Evolutionary conservation across 2,888 invertebrate genomes (phyloP).

Genomic region (Tetragnatha montana): DNA sequence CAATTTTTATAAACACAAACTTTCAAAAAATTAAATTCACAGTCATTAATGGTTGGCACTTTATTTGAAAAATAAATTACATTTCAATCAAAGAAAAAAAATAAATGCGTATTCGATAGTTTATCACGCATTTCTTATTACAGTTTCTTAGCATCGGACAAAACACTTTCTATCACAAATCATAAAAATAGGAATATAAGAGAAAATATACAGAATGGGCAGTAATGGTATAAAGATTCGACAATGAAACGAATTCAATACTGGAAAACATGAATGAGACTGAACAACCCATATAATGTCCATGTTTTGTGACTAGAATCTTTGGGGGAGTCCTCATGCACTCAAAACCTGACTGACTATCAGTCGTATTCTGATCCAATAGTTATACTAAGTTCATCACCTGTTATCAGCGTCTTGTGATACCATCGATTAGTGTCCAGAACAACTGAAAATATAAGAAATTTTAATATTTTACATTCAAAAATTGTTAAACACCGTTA

Average conservation of each 20-base stretch:
- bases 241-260: neutral
- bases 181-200: neutral
- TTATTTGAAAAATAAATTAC: too few relatives aligned
- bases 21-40: too few relatives aligned
- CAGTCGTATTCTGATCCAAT: slow-evolving; percentile 97
- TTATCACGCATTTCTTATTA: too few relatives aligned
- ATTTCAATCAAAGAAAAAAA: too few relatives aligned
- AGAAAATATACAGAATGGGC: neutral
- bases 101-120: too few relatives aligned
- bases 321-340: neutral
- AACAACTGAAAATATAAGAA: slow-evolving; percentile 83
- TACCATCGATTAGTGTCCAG: slow-evolving; percentile 97
- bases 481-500: too few relatives aligned
- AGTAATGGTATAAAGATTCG: neutral
- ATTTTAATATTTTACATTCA: too few relatives aligned
- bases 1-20: too few relatives aligned
- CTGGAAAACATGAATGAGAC: neutral
- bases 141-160: neutral
- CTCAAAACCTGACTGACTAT: neutral
- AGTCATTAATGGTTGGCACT: too few relatives aligned
- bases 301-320: slow-evolving; percentile 24
- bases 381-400: slow-evolving; percentile 93
- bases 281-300: slow-evolving; percentile 26
- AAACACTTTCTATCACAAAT: neutral
- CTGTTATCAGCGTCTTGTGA: slow-evolving; percentile 90